phyloP scores from a whole-genome alignment of 2,888 invertebrate species.

The Drosophila hawaiiensis region DNA sequence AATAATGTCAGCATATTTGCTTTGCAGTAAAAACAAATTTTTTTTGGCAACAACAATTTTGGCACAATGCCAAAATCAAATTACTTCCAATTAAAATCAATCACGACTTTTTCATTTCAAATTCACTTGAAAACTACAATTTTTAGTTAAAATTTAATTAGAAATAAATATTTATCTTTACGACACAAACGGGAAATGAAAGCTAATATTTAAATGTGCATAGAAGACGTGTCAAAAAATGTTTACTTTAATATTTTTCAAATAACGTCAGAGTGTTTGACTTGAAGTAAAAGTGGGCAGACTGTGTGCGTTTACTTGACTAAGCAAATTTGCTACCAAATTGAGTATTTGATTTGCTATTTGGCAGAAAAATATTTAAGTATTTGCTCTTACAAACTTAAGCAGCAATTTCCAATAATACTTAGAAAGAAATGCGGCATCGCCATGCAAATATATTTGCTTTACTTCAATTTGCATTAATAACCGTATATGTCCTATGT shows the following conservation, averaged over 20 bases:
- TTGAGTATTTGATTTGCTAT: constrained; percentile 35
- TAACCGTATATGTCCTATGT: neutral
- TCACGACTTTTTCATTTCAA: neutral
- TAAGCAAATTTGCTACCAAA: constrained; percentile 44
- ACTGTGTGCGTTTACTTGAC: constrained; percentile 3
- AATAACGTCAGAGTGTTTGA: constrained; percentile 4
- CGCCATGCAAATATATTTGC: neutral
- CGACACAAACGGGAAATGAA: neutral
- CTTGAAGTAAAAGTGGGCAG: constrained; percentile 6
- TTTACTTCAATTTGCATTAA: neutral
- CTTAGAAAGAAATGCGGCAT: neutral
- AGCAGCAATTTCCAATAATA: constrained; percentile 3
- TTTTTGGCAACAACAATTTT: neutral
- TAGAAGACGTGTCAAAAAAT: neutral
- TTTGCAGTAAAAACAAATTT: too few species aligned
- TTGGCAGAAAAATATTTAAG: constrained; percentile 6
- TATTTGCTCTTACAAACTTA: neutral
- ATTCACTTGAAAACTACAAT: neutral
- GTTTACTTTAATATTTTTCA: neutral
- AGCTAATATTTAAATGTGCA: neutral
- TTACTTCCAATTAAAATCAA: neutral
- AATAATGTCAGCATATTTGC: neutral
- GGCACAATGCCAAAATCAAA: neutral
- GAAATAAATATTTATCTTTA: neutral
- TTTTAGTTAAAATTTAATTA: neutral